These are phyloP conservation scores for Laodelphax striatellus DNA, from an alignment of 1,140 invertebrate species.

Conservation along the genomic window DNA sequence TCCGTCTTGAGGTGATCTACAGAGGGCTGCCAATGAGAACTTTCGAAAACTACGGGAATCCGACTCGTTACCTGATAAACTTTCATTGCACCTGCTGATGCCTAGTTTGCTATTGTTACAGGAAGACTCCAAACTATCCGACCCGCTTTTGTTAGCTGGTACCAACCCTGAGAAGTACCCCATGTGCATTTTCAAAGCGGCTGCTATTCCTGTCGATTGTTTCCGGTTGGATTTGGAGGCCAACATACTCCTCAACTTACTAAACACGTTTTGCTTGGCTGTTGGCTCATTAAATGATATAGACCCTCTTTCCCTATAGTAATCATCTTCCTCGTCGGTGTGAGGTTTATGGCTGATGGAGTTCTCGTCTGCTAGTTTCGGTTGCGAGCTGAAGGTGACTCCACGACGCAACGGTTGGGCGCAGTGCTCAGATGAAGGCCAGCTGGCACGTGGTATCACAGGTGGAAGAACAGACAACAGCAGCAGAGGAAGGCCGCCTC, in stretches of 20 bases:
- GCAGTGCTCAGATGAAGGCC: slow-evolving; percentile 22
- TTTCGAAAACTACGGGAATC: neutral
- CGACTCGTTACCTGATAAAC: slow-evolving; percentile 33
- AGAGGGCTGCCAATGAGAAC: neutral
- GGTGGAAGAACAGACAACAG: slow-evolving; percentile 57
- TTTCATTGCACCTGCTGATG: slow-evolving; percentile 30
- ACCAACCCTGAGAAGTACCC: slow-evolving; percentile 56
- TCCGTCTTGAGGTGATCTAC: neutral
- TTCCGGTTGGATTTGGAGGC: slow-evolving; percentile 41
- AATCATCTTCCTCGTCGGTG: neutral
- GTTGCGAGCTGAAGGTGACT: slow-evolving; percentile 51
- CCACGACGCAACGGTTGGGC: slow-evolving; percentile 29
- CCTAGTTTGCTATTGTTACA: slow-evolving; percentile 35
- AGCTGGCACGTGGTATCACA: slow-evolving; percentile 48
- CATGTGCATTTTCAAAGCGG: slow-evolving; percentile 54
- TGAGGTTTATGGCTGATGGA: neutral
- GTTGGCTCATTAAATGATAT: neutral
- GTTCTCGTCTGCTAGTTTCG: slow-evolving; percentile 40
- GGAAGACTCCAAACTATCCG: slow-evolving; percentile 28
- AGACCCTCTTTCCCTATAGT: neutral
- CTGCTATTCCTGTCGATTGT: slow-evolving; percentile 45
- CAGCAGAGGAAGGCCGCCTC: slow-evolving; percentile 52
- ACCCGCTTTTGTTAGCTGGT: slow-evolving; percentile 23
- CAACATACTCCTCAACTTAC: slow-evolving; percentile 33
- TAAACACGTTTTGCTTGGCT: slow-evolving; percentile 26